Evolutionary conservation across 2,113 vertebrate species (phyloP), one percentile per base, ranked within the genome.

Genomic region (Laticauda colubrina): DNA sequence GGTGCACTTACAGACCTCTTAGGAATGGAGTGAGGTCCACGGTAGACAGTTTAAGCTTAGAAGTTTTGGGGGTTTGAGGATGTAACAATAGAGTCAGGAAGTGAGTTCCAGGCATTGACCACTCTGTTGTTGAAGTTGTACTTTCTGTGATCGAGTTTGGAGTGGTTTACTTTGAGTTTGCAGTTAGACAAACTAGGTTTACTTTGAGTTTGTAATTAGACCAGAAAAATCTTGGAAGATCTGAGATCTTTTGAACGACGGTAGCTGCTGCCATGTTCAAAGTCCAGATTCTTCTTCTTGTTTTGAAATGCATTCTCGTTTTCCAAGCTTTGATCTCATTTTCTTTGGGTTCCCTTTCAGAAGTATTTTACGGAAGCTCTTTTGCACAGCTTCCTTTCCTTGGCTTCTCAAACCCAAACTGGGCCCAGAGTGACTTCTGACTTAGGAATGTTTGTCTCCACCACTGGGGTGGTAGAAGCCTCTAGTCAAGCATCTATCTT

Each of bases 401-500:
- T 95, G 95, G 94, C 95, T 90, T 26, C 0, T 0, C 15, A 26
- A 56, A 0, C 0, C 64, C 90, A 91, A 69, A 91, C 15, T 5
- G 12, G 57, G 94, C 90, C 91, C 95, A 94, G 96, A 92, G 24
- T 81, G 91, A 94, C 92, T 61, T 57, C 96, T 93, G 56, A 55
- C 94, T 95, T 95, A 92, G 57, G 56, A 39, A 93, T 29, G 54
- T 93, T 94, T 95, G 81, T 85, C 90, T 91, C 2, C 26, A 12
- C 34, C 85, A 64, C 88, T 14, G 6, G 21, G 92, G 86, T 56
- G 59, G 23, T 3, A 20, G 90, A 91, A 56, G 95, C 93, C 92
- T 94, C 81, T 93, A 93, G 94, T 96, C 96, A 94, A 94, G 88
- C 91, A 23, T 86, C 87, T 94, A 89, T 92, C 87, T 64, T 88